Percentiles rank a stretch among this genome's conserved stretches.
phyloP scores from a whole-genome alignment of 2,113 vertebrate species.

The Gymnogyps californianus region DNA sequence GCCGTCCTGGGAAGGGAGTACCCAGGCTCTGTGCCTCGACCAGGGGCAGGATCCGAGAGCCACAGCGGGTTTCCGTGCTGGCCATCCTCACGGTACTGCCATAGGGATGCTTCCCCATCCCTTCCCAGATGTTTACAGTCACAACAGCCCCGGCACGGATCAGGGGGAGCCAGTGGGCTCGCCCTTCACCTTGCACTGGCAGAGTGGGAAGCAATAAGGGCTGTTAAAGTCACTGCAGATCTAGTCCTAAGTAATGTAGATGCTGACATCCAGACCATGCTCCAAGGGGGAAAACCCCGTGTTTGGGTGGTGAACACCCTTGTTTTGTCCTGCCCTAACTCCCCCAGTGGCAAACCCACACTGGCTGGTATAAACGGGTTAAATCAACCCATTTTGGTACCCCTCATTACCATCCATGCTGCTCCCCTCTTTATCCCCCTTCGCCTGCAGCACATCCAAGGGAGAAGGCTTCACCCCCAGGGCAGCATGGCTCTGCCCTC shows the following conservation, averaged over 20 bases:
- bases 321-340: accelerated
- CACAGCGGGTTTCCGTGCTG: accelerated
- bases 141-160: accelerated
- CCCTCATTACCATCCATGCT: accelerated
- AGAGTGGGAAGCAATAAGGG: not conserved
- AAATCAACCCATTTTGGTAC: not conserved
- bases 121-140: not conserved
- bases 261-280: not conserved
- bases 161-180: not conserved
- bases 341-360: not conserved
- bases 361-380: not conserved
- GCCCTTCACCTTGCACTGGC: not conserved
- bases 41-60: accelerated
- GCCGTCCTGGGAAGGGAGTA: accelerated
- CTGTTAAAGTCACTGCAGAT: not conserved
- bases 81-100: accelerated
- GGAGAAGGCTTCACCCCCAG: not conserved
- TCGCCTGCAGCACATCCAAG: accelerated
- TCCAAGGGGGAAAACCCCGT: not conserved
- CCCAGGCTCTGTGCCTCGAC: accelerated
- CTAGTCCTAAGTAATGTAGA: not conserved
- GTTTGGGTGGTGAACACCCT: not conserved
- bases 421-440: not conserved
- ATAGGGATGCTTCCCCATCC: not conserved
- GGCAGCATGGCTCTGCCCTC: not conserved